These are phyloP conservation scores for Bombus confusus DNA, from an alignment of 1,140 invertebrate genomes.

Conservation along the genomic window DNA sequence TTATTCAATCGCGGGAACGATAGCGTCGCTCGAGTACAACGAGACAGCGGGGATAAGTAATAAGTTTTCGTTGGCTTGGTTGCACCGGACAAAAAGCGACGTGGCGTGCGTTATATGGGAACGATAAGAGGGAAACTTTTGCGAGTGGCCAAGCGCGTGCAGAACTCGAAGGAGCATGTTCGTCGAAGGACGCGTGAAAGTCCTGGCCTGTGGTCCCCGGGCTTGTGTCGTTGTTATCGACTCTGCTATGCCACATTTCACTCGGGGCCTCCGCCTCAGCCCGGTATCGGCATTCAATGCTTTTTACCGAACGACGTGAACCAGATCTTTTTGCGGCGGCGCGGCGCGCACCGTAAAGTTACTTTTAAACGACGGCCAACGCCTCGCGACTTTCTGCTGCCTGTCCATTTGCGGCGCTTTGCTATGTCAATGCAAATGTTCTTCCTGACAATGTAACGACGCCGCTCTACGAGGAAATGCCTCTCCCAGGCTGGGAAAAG, in stretches of 20 bases:
- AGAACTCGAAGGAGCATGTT: slow-evolving; percentile 29
- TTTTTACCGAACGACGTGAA: slow-evolving; percentile 50
- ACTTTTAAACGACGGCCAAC: slow-evolving; percentile 39
- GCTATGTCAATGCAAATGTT: slow-evolving; percentile 44
- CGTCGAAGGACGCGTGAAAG: slow-evolving; percentile 48
- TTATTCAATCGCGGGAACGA: slow-evolving; percentile 30
- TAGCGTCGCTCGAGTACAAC: slow-evolving; percentile 3
- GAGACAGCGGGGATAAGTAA: slow-evolving; percentile 17
- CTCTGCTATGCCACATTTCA: slow-evolving; percentile 43
- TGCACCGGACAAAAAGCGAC: too few species aligned
- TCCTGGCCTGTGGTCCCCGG: slow-evolving; percentile 19
- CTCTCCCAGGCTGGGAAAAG: slow-evolving; percentile 19
- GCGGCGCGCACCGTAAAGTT: slow-evolving; percentile 38
- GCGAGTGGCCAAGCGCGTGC: neutral
- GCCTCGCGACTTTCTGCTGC: slow-evolving; percentile 40
- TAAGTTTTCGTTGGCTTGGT: slow-evolving; percentile 22
- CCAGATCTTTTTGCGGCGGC: slow-evolving; percentile 48
- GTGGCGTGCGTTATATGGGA: slow-evolving; percentile 3
- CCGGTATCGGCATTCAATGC: slow-evolving; percentile 30
- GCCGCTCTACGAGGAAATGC: slow-evolving; percentile 21
- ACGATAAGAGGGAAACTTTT: slow-evolving; percentile 38
- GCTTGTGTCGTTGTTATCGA: slow-evolving; percentile 40
- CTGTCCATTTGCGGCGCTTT: slow-evolving; percentile 40
- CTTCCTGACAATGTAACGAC: slow-evolving; percentile 33
- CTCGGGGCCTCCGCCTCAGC: slow-evolving; percentile 18